phyloP scores from a whole-genome alignment of 2,113 vertebrate species.

The Telmatochromis brachygnathus region DNA sequence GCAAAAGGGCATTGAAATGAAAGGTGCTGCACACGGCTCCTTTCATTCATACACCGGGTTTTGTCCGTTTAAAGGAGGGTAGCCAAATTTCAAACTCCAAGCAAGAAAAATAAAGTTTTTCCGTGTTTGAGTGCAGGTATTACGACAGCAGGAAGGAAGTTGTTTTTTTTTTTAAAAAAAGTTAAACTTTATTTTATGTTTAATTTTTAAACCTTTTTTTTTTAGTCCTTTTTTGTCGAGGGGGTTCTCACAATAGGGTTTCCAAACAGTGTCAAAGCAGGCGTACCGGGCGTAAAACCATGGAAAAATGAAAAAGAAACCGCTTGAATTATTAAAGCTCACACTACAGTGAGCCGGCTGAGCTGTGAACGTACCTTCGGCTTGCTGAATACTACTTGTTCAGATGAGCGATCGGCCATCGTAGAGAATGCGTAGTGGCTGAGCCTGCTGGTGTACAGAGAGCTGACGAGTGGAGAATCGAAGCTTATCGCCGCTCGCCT shows the following conservation, averaged over 20 bases:
- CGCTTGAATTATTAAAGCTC: neutral
- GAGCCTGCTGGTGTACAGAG: neutral
- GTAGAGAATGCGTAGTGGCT: neutral
- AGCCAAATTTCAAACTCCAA: neutral
- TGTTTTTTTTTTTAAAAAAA: accelerated
- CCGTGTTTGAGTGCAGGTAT: neutral
- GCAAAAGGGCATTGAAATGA: neutral
- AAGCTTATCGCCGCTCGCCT: neutral
- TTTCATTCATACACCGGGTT: neutral
- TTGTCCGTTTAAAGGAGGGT: neutral
- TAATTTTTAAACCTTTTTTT: neutral
- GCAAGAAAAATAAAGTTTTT: neutral
- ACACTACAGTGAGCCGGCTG: neutral
- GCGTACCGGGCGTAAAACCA: neutral
- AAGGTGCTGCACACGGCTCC: neutral
- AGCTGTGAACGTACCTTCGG: slow-evolving; percentile 40
- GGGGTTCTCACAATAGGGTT: neutral
- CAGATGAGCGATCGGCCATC: slow-evolving; percentile 12
- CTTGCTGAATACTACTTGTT: slow-evolving; percentile 36
- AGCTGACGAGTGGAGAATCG: neutral
- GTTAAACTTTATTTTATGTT: neutral
- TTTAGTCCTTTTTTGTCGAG: neutral
- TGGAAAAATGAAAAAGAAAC: neutral
- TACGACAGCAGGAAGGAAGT: neutral
- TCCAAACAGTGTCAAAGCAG: neutral